phyloP scores from a whole-genome alignment of 1,140 invertebrate species.

The Plutomurus gul region DNA sequence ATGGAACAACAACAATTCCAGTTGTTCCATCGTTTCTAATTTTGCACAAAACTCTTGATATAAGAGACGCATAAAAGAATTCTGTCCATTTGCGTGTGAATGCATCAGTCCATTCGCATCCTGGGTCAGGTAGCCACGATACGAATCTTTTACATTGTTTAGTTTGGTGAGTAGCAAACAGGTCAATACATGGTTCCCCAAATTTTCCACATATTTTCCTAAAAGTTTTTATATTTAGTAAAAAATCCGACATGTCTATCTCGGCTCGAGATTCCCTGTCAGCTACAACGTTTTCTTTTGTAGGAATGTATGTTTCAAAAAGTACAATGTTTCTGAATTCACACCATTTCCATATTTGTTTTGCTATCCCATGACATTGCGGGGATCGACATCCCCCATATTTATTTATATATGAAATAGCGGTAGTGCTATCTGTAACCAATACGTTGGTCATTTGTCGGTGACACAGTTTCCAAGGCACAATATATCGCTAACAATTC shows the following conservation, averaged over 20 bases:
- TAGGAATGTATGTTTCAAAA: constrained; percentile 22
- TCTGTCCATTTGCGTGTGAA: constrained; percentile 11
- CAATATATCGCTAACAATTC: constrained; percentile 30
- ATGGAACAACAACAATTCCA: background rate
- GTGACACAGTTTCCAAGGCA: background rate
- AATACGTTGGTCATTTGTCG: background rate
- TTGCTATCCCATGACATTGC: background rate
- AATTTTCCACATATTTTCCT: background rate
- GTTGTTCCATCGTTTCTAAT: background rate
- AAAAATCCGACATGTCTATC: constrained; percentile 12
- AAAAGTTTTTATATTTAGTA: background rate
- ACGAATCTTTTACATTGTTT: background rate
- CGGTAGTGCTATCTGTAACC: constrained; percentile 31
- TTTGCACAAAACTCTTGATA: background rate
- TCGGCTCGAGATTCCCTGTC: constrained; percentile 26
- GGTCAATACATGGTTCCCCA: background rate
- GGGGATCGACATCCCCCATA: constrained; percentile 4
- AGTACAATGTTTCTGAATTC: background rate
- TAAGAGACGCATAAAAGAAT: background rate
- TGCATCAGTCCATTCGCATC: background rate
- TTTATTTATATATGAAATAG: constrained; percentile 32
- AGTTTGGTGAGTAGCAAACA: constrained; percentile 8
- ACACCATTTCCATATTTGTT: constrained; percentile 36
- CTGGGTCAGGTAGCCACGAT: constrained; percentile 9
- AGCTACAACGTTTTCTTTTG: background rate